These are phyloP conservation scores for Sebastes cheni DNA, from an alignment of 2,797 vertebrate genomes.

Conservation along the genomic window DNA sequence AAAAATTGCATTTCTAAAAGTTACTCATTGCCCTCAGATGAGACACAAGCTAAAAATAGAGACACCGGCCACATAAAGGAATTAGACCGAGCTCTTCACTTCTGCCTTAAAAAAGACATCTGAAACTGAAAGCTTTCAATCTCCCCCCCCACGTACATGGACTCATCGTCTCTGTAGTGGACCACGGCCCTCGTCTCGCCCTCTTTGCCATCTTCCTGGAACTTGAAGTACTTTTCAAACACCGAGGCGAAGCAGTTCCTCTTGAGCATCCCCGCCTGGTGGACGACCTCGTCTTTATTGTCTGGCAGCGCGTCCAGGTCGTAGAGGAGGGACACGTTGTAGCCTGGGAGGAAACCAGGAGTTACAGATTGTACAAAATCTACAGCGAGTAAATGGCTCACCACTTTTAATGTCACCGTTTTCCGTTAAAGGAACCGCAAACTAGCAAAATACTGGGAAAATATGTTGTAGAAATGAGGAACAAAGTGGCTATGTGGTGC, in stretches of 20 bases:
- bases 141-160: constrained; percentile 86
- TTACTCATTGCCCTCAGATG: no score
- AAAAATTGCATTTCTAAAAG: no score
- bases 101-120: no score
- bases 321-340: constrained; percentile 96
- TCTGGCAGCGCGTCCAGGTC: constrained; percentile 93
- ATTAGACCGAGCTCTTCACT: no score
- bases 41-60: no score
- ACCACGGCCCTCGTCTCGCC: constrained; percentile 95
- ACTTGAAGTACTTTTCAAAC: constrained; percentile 99
- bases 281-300: constrained; percentile 91
- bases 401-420: not conserved
- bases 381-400: not conserved
- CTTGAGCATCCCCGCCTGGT: constrained; percentile 98
- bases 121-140: not conserved
- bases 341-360: constrained; percentile 79
- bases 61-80: no score
- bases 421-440: not conserved
- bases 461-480: not conserved
- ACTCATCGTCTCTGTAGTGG: constrained; percentile 98
- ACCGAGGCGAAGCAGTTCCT: constrained; percentile 99
- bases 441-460: not conserved
- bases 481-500: not conserved
- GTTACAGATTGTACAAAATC: not conserved
- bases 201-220: constrained; percentile 97